A percentile compares a stretch with the other conserved stretches of the same genome.
phyloP scores from a whole-genome alignment of 2,797 vertebrate species.

The Cynodonichthys magdalenae region DNA sequence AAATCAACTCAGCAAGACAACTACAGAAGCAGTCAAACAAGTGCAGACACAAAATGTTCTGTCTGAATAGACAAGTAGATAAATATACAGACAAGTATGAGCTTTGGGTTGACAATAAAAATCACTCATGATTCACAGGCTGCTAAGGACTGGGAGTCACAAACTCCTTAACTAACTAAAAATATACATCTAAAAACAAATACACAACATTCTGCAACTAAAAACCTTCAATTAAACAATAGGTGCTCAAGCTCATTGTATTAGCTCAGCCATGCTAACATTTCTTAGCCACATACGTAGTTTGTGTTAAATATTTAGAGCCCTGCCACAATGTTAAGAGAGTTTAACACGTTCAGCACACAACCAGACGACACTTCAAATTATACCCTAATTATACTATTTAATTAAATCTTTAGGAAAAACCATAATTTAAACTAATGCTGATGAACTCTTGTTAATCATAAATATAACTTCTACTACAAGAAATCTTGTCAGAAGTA shows the following conservation, averaged over 20 bases:
- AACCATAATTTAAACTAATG: not conserved
- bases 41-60: not conserved
- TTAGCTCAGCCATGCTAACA: not conserved
- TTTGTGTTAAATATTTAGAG: too few species aligned
- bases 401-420: constrained; percentile 7
- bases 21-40: not conserved
- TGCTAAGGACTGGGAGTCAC: not conserved
- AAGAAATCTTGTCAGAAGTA: too few species aligned
- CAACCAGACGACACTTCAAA: too few species aligned
- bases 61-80: not conserved
- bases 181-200: constrained; percentile 10
- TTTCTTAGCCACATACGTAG: not conserved
- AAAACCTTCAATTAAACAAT: not conserved
- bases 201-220: not conserved
- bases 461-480: too few species aligned
- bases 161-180: not conserved
- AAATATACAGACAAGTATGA: not conserved
- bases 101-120: too few species aligned
- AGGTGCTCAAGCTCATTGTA: constrained; percentile 5
- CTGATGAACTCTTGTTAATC: not conserved
- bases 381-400: constrained; percentile 1
- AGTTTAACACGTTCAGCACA: too few species aligned
- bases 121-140: not conserved
- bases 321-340: too few species aligned
- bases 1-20: not conserved